phyloP scores from a whole-genome alignment of 1,140 invertebrate genomes.

The Sitophilus oryzae region DNA sequence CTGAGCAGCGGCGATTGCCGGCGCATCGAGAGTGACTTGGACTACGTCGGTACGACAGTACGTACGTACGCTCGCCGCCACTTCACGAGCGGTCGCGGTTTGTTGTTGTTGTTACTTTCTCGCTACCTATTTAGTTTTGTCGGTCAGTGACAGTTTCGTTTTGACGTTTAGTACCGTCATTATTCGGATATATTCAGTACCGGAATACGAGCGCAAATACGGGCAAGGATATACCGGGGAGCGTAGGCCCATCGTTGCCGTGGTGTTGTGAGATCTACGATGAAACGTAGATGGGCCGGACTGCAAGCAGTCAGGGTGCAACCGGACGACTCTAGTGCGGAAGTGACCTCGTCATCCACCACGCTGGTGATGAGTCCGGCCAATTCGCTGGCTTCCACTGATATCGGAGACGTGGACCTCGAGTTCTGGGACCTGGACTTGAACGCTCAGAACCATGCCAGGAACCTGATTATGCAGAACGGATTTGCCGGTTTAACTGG shows the following conservation, averaged over 20 bases:
- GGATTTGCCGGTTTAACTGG: constrained; percentile 34
- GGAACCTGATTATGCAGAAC: constrained; percentile 38
- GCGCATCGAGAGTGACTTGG: constrained; percentile 26
- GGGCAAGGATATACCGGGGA: constrained; percentile 3
- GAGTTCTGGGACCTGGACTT: constrained; percentile 69
- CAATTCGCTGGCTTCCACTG: constrained; percentile 57
- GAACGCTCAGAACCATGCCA: constrained; percentile 38
- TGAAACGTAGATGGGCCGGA: constrained; percentile 65
- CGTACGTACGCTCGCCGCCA: constrained; percentile 29
- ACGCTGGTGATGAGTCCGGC: constrained; percentile 61
- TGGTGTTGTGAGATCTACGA: constrained; percentile 32
- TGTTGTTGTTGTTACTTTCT: background rate
- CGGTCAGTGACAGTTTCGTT: too few relatives aligned
- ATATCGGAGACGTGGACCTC: constrained; percentile 64
- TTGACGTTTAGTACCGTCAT: background rate
- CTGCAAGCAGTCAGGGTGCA: constrained; percentile 58
- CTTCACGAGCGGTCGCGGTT: background rate
- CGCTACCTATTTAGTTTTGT: too few relatives aligned
- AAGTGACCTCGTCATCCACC: constrained; percentile 64
- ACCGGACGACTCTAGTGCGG: constrained; percentile 65
- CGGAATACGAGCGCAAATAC: background rate
- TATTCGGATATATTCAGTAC: too few relatives aligned
- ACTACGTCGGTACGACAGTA: constrained; percentile 16
- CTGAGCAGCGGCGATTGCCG: constrained; percentile 16
- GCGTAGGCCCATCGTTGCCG: background rate